phyloP scores from a whole-genome alignment of 2,113 vertebrate species.

The Gymnogyps californianus region DNA sequence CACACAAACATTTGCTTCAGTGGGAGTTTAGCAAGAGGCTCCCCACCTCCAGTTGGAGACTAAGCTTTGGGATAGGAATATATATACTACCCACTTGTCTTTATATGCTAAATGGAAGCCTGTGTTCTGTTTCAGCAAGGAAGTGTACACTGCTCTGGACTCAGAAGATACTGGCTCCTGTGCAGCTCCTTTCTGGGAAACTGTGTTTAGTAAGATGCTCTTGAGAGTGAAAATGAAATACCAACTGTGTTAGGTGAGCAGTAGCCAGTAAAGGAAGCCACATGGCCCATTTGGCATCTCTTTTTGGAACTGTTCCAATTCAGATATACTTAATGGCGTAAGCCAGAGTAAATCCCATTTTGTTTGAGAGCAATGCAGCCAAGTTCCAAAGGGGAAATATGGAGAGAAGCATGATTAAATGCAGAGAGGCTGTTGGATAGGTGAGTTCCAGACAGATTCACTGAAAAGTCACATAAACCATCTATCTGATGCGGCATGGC shows the following conservation, averaged over 20 bases:
- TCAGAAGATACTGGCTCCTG: neutral
- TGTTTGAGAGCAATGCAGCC: neutral
- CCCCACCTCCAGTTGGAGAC: neutral
- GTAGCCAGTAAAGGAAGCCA: neutral
- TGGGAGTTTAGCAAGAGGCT: neutral
- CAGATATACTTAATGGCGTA: neutral
- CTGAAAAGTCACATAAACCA: neutral
- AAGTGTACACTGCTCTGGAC: neutral
- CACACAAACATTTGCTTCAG: neutral
- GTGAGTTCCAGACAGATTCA: neutral
- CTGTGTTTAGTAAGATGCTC: neutral
- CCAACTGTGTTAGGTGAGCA: neutral
- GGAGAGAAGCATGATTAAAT: neutral
- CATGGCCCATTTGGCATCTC: neutral
- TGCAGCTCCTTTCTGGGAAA: conserved; percentile 13
- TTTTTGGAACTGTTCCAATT: neutral
- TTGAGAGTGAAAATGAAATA: neutral
- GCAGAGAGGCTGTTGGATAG: neutral
- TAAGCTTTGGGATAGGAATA: neutral
- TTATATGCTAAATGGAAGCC: neutral
- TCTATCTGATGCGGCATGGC: neutral
- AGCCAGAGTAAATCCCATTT: neutral
- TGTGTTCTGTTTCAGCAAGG: neutral
- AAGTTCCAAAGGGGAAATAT: neutral
- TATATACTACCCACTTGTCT: neutral